phyloP scores from a whole-genome alignment of 2,113 vertebrate species.

The Accipiter cooperii region DNA sequence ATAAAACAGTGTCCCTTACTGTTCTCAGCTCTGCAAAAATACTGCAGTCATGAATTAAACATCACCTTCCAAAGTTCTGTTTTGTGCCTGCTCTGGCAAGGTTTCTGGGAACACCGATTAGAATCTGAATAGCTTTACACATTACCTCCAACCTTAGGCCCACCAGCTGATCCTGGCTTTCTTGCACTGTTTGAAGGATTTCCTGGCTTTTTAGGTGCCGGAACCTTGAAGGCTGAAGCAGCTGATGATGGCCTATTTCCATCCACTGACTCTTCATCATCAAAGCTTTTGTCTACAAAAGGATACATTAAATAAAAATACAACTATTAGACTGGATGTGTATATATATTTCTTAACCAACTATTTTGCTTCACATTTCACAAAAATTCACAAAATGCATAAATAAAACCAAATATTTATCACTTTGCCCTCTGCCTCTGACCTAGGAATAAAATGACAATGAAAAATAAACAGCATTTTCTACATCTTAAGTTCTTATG shows the following conservation, averaged over 20 bases:
- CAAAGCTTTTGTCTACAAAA: constrained; percentile 92
- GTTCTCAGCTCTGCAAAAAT: constrained; percentile 49
- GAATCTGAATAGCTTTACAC: constrained; percentile 43
- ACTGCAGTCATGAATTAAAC: constrained; percentile 75
- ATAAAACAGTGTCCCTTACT: constrained; percentile 2
- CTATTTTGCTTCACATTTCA: neutral
- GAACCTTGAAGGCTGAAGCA: constrained; percentile 91
- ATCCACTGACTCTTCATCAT: constrained; percentile 97
- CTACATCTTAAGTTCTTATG: neutral
- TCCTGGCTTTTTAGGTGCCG: constrained; percentile 88
- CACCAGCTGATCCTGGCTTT: constrained; percentile 84
- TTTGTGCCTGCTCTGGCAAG: constrained; percentile 7
- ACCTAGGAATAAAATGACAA: neutral
- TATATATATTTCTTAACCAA: neutral
- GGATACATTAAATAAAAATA: constrained; percentile 18
- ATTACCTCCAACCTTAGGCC: constrained; percentile 85
- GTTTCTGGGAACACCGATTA: constrained; percentile 5
- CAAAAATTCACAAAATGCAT: neutral
- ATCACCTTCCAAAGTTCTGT: constrained; percentile 48
- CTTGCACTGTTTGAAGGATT: constrained; percentile 81
- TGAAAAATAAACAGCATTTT: constrained; percentile 9
- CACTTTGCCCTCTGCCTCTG: neutral
- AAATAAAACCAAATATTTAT: constrained; percentile 52
- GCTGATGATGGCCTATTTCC: constrained; percentile 88
- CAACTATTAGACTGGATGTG: neutral